These are phyloP conservation scores for Platygyra sinensis DNA, from an alignment of 64 coral and sea anemone species.

Conservation along the genomic window DNA sequence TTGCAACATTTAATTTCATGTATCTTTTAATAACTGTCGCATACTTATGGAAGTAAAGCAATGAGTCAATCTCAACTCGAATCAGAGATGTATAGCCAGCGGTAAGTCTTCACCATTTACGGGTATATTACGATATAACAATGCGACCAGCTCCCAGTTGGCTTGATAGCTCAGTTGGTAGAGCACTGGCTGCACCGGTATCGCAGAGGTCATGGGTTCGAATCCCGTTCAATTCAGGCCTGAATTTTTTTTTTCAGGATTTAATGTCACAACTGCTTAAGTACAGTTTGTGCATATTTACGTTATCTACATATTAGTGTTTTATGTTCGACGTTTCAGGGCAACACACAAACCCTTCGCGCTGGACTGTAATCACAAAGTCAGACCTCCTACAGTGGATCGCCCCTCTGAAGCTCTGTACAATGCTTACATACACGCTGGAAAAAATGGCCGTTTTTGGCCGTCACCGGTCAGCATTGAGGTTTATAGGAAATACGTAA, in stretches of 20 bases:
- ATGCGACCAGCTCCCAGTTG: too few species aligned
- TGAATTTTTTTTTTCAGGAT: too few species aligned
- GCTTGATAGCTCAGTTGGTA: too few species aligned
- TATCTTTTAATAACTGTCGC: background rate
- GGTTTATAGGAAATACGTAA: constrained; percentile 25
- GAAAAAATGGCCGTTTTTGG: constrained; percentile 34
- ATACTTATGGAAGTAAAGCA: too few species aligned
- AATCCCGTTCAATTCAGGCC: too few species aligned
- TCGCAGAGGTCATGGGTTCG: too few species aligned
- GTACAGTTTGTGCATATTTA: too few species aligned
- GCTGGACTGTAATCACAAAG: constrained; percentile 62
- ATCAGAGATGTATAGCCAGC: background rate
- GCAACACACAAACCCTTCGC: constrained; percentile 68
- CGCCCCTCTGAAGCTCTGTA: constrained; percentile 61
- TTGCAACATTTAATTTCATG: background rate
- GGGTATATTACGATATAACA: too few species aligned
- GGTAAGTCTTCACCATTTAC: too few species aligned
- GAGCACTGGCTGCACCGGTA: too few species aligned
- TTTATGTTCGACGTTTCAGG: constrained; percentile 39
- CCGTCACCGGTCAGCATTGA: constrained; percentile 29
- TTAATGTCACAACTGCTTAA: too few species aligned
- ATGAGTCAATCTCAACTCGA: background rate
- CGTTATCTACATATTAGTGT: background rate
- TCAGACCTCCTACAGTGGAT: constrained; percentile 70
- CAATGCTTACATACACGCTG: constrained; percentile 58